Conservation (phyloP, 2,797 vertebrate species). For the Anguilla obscura region DNA sequence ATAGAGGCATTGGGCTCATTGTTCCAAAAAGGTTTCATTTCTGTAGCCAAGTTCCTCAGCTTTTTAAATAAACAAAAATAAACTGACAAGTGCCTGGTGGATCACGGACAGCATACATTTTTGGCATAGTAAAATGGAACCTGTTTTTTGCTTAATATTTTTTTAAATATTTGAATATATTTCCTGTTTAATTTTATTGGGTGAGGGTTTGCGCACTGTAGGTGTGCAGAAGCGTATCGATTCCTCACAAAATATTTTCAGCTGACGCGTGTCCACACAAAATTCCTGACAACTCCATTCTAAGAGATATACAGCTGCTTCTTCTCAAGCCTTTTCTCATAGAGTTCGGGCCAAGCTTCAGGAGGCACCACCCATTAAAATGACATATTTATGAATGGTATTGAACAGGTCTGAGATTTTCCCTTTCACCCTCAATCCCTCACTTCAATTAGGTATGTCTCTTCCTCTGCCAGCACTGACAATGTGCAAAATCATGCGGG, state of each 20-base stretch:
- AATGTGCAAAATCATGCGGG: neutral
- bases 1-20: neutral
- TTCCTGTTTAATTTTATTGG: neutral
- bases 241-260: neutral
- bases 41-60: neutral
- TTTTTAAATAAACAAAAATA: neutral
- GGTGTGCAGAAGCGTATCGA: neutral
- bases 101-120: neutral
- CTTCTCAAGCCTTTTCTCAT: neutral
- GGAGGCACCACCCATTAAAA: neutral
- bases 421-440: neutral
- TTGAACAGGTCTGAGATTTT: neutral
- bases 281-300: neutral
- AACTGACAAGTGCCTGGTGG: neutral
- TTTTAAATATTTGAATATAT: neutral
- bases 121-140: neutral
- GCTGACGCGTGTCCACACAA: neutral
- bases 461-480: neutral
- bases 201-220: neutral
- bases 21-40: neutral
- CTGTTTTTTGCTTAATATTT: neutral
- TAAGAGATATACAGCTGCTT: neutral
- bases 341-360: neutral
- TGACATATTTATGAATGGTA: neutral
- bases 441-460: neutral